These are phyloP conservation scores for Elephantulus edwardii DNA, from an alignment of 2,113 vertebrate genomes.

Conservation along the genomic window DNA sequence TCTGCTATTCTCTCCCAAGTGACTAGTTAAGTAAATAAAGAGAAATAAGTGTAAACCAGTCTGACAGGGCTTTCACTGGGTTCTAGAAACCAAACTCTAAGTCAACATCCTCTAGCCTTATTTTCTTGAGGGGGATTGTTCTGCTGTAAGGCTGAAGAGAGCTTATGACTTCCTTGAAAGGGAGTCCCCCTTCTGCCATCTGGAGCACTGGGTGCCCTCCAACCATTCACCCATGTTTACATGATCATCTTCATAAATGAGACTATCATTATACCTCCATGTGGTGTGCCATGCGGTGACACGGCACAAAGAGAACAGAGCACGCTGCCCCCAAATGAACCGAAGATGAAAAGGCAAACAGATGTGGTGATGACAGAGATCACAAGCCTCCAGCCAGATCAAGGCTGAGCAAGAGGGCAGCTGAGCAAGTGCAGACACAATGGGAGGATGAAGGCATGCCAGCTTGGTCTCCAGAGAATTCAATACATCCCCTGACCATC, in stretches of 20 bases:
- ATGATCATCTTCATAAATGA: not conserved
- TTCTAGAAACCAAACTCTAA: not conserved
- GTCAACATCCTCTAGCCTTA: not conserved
- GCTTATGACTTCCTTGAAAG: not conserved
- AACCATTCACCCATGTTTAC: not conserved
- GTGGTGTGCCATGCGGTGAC: not conserved
- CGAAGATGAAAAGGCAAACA: constrained; percentile 6
- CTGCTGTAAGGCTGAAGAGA: not conserved
- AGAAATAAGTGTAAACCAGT: not conserved
- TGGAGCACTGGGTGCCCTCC: not conserved
- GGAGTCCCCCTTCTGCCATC: not conserved
- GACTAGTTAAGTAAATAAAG: not conserved
- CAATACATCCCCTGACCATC: not conserved
- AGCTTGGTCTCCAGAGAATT: not conserved
- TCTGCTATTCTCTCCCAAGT: not conserved
- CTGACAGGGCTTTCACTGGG: not conserved
- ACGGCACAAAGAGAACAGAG: not conserved
- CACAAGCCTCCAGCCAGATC: not conserved
- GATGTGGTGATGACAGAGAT: not conserved
- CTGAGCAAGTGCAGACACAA: not conserved
- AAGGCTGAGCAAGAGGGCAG: not conserved
- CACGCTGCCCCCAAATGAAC: not conserved
- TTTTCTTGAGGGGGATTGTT: not conserved
- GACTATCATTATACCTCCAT: not conserved
- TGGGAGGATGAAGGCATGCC: not conserved